These are phyloP conservation scores for Sula dactylatra DNA, from an alignment of 2,113 vertebrate genomes.

Conservation along the genomic window DNA sequence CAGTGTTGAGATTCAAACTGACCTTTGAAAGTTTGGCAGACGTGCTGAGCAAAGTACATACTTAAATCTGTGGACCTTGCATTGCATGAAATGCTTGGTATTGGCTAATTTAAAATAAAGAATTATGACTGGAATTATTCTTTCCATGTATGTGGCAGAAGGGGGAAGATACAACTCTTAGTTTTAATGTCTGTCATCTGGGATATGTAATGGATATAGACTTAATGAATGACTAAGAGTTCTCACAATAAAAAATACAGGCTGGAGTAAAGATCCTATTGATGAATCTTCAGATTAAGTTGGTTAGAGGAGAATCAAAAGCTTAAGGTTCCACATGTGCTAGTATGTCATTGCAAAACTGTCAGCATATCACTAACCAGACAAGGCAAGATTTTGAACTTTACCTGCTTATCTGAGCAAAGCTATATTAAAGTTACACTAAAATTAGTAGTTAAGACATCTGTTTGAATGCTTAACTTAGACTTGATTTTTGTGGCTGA, in stretches of 20 bases:
- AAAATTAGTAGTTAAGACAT: background rate
- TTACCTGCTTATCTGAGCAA: background rate
- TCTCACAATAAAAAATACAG: background rate
- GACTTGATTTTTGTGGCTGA: background rate
- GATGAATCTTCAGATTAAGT: background rate
- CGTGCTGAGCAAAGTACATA: background rate
- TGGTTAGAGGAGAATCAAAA: background rate
- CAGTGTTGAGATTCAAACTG: background rate
- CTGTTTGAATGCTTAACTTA: background rate
- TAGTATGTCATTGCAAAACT: background rate
- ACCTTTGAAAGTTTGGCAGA: background rate
- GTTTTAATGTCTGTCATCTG: background rate
- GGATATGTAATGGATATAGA: background rate
- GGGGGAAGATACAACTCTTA: background rate
- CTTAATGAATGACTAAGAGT: background rate
- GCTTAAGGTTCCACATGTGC: background rate
- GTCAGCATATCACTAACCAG: background rate
- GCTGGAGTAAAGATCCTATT: background rate
- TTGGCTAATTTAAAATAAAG: background rate
- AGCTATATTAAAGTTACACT: background rate
- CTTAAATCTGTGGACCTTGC: background rate
- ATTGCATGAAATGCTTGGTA: background rate
- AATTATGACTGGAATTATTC: background rate
- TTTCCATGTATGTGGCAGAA: fast-evolving
- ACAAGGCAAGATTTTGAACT: background rate